Conservation (phyloP, 2,888 invertebrate species). For the Cabera pusaria region DNA sequence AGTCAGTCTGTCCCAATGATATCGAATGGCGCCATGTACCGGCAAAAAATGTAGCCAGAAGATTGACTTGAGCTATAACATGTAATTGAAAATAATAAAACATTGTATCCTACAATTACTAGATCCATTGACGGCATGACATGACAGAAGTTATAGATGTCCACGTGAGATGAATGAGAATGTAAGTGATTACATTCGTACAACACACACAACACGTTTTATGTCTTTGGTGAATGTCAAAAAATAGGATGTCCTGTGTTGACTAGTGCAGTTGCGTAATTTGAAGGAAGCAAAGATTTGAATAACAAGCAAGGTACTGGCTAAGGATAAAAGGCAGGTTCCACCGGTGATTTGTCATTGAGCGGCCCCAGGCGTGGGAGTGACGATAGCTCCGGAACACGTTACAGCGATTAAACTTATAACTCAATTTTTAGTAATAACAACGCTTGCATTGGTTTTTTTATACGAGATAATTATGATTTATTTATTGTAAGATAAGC, state of each 20-base stretch:
- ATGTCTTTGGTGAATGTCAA: slow-evolving; percentile 30
- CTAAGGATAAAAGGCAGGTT: slow-evolving; percentile 23
- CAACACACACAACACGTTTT: slow-evolving; percentile 26
- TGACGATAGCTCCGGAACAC: slow-evolving; percentile 29
- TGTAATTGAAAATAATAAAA: slow-evolving; percentile 51
- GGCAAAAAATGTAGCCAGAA: slow-evolving; percentile 49
- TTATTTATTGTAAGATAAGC: slow-evolving; percentile 63
- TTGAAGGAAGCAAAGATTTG: slow-evolving; percentile 23
- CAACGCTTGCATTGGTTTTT: no score
- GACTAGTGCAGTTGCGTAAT: slow-evolving; percentile 26
- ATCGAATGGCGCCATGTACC: slow-evolving; percentile 51
- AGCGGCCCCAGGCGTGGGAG: slow-evolving; percentile 40
- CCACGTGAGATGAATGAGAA: slow-evolving; percentile 38
- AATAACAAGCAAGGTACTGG: slow-evolving; percentile 10
- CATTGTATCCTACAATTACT: slow-evolving; percentile 48
- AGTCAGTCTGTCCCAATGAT: slow-evolving; percentile 37
- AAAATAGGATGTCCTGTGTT: slow-evolving; percentile 39
- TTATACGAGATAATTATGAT: no score
- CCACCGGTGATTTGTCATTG: slow-evolving; percentile 42
- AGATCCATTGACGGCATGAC: slow-evolving; percentile 22
- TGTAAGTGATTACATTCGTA: slow-evolving; percentile 29
- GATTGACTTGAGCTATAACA: slow-evolving; percentile 45
- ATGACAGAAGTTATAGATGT: slow-evolving; percentile 36
- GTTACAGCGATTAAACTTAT: slow-evolving; percentile 42
- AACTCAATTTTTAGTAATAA: slow-evolving; percentile 62